These are phyloP conservation scores for Hystrix brachyura DNA, from an alignment of 2,113 vertebrate genomes.

Conservation along the genomic window DNA sequence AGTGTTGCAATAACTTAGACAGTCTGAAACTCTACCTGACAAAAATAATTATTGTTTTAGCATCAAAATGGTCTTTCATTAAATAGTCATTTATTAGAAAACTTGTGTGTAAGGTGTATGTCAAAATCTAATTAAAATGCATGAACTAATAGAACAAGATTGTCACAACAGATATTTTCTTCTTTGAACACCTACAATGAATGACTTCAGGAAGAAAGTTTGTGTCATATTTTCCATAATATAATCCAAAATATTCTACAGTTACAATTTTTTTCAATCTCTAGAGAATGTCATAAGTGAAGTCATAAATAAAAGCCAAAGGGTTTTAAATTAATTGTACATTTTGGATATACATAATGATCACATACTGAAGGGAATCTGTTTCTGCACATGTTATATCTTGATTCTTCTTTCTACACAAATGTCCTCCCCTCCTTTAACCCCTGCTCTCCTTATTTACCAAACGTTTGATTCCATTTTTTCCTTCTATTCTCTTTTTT, in stretches of 20 bases:
- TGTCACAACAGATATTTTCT: conserved; percentile 55
- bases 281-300: not conserved
- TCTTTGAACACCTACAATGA: conserved; percentile 11
- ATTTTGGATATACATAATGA: too few species aligned
- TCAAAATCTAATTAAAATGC: conserved; percentile 69
- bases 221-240: conserved; percentile 27
- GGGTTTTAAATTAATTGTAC: too few species aligned
- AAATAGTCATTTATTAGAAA: conserved; percentile 7
- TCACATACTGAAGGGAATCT: too few species aligned
- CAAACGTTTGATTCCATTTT: too few species aligned
- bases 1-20: not conserved
- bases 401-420: too few species aligned
- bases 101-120: not conserved
- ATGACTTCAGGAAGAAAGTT: conserved; percentile 46
- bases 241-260: conserved; percentile 15
- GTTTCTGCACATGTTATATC: too few species aligned
- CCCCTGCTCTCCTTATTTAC: too few species aligned
- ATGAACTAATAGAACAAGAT: conserved; percentile 44
- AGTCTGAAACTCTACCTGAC: not conserved
- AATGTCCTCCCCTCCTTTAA: too few species aligned
- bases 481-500: too few species aligned
- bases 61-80: conserved; percentile 42
- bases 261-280: not conserved
- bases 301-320: not conserved
- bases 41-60: conserved; percentile 20